phyloP scores from a whole-genome alignment of 2,888 invertebrate genomes.

The Drosophila niveifrons region DNA sequence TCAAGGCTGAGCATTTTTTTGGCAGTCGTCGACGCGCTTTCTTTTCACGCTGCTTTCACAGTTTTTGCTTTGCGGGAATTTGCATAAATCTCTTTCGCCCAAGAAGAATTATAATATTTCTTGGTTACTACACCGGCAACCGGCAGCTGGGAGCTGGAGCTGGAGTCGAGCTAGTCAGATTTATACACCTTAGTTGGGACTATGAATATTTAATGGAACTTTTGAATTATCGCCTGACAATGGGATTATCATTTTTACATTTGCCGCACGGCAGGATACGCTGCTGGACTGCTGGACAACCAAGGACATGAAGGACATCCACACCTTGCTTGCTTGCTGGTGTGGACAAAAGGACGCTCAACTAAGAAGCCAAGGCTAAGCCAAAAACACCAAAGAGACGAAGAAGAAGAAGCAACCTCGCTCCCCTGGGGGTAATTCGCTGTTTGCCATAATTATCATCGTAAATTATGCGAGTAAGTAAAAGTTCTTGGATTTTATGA shows the following conservation, averaged over 20 bases:
- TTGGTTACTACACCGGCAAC: constrained; percentile 49
- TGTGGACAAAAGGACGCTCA: constrained; percentile 9
- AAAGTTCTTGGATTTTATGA: constrained; percentile 77
- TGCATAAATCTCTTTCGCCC: constrained; percentile 74
- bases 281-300: constrained; percentile 14
- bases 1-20: constrained; percentile 40
- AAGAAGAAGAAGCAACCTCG: not conserved
- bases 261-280: constrained; percentile 59
- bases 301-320: constrained; percentile 12
- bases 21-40: constrained; percentile 32
- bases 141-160: not conserved
- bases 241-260: constrained; percentile 85
- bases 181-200: constrained; percentile 31
- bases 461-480: constrained; percentile 76
- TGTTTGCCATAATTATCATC: constrained; percentile 82
- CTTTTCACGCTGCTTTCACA: constrained; percentile 34
- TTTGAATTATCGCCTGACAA: constrained; percentile 85
- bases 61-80: constrained; percentile 44
- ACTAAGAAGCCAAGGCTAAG: constrained; percentile 46
- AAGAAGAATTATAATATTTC: constrained; percentile 60
- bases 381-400: constrained; percentile 28
- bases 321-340: not conserved
- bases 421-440: constrained; percentile 83
- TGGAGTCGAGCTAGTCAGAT: constrained; percentile 20
- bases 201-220: constrained; percentile 61